A percentile compares a stretch with the other conserved stretches of the same genome.
These are phyloP conservation scores for Pissodes strobi DNA, from an alignment of 1,140 invertebrate genomes.

Conservation along the genomic window DNA sequence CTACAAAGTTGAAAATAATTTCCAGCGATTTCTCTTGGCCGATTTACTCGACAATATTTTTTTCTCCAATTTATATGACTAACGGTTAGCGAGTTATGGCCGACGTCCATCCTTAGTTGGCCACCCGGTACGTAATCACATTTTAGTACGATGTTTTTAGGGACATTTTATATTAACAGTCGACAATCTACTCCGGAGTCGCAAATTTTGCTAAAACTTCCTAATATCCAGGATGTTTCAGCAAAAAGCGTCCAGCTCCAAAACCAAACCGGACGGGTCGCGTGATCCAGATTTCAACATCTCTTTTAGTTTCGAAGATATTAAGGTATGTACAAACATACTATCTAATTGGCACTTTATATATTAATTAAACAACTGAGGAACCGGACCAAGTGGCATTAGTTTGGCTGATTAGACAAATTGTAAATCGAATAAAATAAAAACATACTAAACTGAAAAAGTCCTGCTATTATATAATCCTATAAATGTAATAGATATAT, in stretches of 20 bases:
- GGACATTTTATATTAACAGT: no score
- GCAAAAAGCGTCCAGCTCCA: slow-evolving; percentile 36
- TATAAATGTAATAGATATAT: no score
- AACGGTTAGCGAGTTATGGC: no score
- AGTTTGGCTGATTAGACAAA: no score
- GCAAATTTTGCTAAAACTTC: slow-evolving; percentile 32
- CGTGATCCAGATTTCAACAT: slow-evolving; percentile 37
- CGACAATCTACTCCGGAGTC: slow-evolving; percentile 25
- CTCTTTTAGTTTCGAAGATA: slow-evolving; percentile 37
- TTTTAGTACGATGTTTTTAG: no score
- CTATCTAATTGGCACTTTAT: slow-evolving; percentile 21
- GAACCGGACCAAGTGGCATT: neutral
- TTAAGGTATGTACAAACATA: slow-evolving; percentile 36
- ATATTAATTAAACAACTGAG: neutral
- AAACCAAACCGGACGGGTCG: slow-evolving; percentile 32
- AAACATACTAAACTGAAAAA: neutral
- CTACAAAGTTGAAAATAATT: no score
- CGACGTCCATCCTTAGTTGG: no score
- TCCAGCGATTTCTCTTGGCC: no score
- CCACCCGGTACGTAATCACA: no score
- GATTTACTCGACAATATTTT: no score
- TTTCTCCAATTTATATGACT: no score
- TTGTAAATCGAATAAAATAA: neutral
- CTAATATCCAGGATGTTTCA: slow-evolving; percentile 35
- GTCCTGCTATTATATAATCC: no score